Conservation (phyloP, 1,140 invertebrate species). For the Drosophila nikananu region DNA sequence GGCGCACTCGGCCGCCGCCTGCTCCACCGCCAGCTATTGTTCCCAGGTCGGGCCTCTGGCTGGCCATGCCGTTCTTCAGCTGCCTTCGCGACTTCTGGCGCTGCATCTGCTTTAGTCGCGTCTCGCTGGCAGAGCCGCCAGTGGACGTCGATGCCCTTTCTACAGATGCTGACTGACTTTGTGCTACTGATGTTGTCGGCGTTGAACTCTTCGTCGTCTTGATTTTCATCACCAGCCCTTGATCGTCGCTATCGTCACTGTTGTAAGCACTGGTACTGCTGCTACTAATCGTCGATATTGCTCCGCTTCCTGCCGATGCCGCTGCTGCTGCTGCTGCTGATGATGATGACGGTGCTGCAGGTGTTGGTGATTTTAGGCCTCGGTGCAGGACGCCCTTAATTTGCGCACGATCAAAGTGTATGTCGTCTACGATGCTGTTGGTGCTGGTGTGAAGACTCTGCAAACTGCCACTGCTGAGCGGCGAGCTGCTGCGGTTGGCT, state of each 20-base stretch:
- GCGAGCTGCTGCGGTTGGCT: constrained; percentile 86
- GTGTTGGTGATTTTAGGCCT: constrained; percentile 66
- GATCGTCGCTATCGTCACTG: constrained; percentile 75
- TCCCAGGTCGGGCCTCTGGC: constrained; percentile 85
- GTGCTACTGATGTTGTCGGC: constrained; percentile 30
- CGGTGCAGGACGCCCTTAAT: constrained; percentile 79
- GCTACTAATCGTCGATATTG: constrained; percentile 33
- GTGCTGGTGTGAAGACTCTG: constrained; percentile 86
- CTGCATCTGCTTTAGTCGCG: constrained; percentile 79
- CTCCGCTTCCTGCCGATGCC: constrained; percentile 2
- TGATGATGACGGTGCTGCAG: constrained; percentile 15
- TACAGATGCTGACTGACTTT: constrained; percentile 22
- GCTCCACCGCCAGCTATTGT: constrained; percentile 83
- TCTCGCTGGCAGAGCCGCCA: constrained; percentile 86
- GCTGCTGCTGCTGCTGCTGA: constrained; percentile 4
- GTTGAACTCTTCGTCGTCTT: constrained; percentile 43
- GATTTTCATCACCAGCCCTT: constrained; percentile 61
- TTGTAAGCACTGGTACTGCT: constrained; percentile 70
- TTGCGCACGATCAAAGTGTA: constrained; percentile 79
- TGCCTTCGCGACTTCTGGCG: constrained; percentile 77
- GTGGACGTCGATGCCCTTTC: constrained; percentile 45
- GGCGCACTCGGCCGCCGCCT: constrained; percentile 85
- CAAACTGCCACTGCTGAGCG: constrained; percentile 89
- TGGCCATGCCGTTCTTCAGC: constrained; percentile 85
- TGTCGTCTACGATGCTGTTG: constrained; percentile 85